phyloP scores from a whole-genome alignment of 2,888 invertebrate species.

The Nudaria mundana region DNA sequence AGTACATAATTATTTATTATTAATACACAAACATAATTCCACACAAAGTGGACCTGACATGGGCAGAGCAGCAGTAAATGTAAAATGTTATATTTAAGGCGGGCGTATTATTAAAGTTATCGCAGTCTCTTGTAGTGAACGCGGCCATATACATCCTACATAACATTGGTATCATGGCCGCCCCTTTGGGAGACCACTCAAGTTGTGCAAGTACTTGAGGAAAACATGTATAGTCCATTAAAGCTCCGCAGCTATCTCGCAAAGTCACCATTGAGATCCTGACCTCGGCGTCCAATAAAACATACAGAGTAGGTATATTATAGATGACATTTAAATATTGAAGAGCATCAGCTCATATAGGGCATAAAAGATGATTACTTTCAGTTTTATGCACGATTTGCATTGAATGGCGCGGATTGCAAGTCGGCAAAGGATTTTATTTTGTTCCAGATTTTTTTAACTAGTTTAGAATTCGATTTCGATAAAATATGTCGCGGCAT shows the following conservation, averaged over 20 bases:
- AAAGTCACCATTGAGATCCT: not conserved
- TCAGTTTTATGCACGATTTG: too few species aligned
- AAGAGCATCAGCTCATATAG: too few species aligned
- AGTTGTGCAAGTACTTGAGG: slow-evolving; percentile 13
- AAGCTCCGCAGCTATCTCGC: slow-evolving; percentile 10
- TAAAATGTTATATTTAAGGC: not conserved
- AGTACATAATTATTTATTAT: too few species aligned
- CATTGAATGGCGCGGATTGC: too few species aligned
- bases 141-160: slow-evolving; percentile 2
- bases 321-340: not conserved
- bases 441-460: too few species aligned
- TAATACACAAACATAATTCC: not conserved
- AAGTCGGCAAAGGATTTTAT: too few species aligned
- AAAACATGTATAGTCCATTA: slow-evolving; percentile 27
- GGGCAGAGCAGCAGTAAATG: not conserved
- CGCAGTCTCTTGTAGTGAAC: slow-evolving; percentile 6
- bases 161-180: slow-evolving; percentile 6
- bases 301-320: not conserved
- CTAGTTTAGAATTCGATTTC: too few species aligned
- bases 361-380: too few species aligned
- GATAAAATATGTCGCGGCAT: too few species aligned
- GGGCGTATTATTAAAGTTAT: slow-evolving; percentile 6
- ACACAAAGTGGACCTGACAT: not conserved
- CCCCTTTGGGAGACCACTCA: slow-evolving; percentile 6
- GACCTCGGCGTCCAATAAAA: slow-evolving; percentile 1